phyloP scores from a whole-genome alignment of 1,140 invertebrate species.

The Drosophila azteca region DNA sequence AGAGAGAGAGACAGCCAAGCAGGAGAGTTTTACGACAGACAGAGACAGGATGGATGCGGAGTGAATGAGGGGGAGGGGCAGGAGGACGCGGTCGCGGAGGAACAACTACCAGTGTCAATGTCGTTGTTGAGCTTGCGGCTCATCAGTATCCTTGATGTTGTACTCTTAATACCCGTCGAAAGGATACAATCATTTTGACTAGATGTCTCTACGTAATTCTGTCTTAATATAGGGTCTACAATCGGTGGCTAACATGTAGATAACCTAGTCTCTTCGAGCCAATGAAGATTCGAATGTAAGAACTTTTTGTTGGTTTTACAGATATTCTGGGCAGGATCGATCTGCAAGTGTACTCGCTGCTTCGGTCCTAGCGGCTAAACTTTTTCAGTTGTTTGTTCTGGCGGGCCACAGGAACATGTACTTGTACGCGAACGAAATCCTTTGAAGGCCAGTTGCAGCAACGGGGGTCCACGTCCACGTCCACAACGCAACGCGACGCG shows the following conservation, averaged over 20 bases:
- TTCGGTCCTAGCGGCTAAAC: too few species aligned
- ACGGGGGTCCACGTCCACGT: slow-evolving; percentile 36
- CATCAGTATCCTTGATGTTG: slow-evolving; percentile 40
- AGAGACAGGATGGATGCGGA: slow-evolving; percentile 4
- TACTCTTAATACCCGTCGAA: background rate
- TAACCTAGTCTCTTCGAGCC: too few species aligned
- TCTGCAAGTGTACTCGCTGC: too few species aligned
- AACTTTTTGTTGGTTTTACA: too few species aligned
- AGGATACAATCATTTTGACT: too few species aligned
- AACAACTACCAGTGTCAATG: slow-evolving; percentile 68
- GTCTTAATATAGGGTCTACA: too few species aligned
- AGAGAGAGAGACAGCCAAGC: slow-evolving; percentile 6
- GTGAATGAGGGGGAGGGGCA: slow-evolving; percentile 5
- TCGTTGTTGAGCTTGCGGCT: slow-evolving; percentile 63
- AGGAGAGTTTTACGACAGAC: slow-evolving; percentile 55
- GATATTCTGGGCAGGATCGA: too few species aligned
- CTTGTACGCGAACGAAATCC: slow-evolving; percentile 58
- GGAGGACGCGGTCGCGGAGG: background rate
- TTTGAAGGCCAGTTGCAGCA: slow-evolving; percentile 65
- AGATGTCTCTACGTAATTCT: too few species aligned
- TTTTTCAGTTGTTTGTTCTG: slow-evolving; percentile 5
- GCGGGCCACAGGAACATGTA: slow-evolving; percentile 54
- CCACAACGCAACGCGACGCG: background rate
- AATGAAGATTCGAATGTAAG: too few species aligned
- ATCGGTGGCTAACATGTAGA: too few species aligned